These are phyloP conservation scores for Pteronotus mesoamericanus DNA, from an alignment of 2,797 vertebrate species.

Conservation along the genomic window DNA sequence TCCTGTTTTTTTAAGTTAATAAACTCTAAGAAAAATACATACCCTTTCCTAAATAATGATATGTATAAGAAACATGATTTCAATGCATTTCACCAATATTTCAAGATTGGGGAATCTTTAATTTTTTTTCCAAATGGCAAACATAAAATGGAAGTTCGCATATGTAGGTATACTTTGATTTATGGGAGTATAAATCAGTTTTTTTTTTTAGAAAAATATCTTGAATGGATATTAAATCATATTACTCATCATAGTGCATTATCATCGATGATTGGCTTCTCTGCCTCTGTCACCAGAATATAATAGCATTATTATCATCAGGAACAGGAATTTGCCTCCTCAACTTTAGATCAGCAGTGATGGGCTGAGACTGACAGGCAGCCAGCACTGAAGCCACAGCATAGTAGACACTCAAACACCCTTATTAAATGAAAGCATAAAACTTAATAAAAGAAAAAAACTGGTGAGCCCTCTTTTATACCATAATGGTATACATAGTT, in stretches of 20 bases:
- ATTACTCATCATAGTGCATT: not conserved
- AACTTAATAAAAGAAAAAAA: not conserved
- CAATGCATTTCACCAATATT: not conserved
- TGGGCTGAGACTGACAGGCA: not conserved
- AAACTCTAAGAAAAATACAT: not conserved
- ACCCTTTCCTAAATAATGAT: not conserved
- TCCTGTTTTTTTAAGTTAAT: not conserved
- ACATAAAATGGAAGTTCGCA: not conserved
- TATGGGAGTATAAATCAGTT: too few relatives aligned
- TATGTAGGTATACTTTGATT: not conserved
- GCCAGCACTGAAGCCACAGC: not conserved
- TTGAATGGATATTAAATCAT: not conserved
- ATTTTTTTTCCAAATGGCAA: not conserved
- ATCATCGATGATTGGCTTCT: not conserved
- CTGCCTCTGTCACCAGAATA: not conserved
- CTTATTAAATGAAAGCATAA: not conserved
- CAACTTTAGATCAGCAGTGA: not conserved
- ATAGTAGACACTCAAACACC: not conserved
- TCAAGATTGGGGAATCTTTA: not conserved
- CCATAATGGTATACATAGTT: not conserved
- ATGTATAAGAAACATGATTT: not conserved
- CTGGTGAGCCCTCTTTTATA: not conserved
- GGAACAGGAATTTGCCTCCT: not conserved
- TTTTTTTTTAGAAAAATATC: not conserved
- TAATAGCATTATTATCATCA: not conserved